These are phyloP conservation scores for Pipistrellus nathusii DNA, from an alignment of 2,797 vertebrate species.

Conservation along the genomic window DNA sequence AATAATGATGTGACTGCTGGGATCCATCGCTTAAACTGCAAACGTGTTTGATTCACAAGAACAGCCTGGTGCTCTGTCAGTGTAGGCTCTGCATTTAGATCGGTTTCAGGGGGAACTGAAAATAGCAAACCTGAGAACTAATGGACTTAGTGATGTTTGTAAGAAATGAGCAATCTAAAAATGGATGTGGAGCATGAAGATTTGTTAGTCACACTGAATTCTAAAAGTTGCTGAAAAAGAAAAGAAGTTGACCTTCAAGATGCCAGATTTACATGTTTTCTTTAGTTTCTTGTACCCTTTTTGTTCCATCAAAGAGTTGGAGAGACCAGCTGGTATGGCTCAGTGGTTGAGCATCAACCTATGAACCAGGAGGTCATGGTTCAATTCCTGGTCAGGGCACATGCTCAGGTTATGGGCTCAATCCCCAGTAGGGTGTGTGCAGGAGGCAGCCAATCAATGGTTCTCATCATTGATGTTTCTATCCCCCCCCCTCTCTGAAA, in stretches of 20 bases:
- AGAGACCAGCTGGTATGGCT: background rate
- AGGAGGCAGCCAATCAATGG: no score
- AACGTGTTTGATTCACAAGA: constrained; percentile 56
- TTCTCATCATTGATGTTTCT: no score
- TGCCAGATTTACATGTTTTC: background rate
- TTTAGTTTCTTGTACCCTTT: background rate
- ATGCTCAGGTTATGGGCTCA: no score
- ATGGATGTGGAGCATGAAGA: background rate
- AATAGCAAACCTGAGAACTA: constrained; percentile 54
- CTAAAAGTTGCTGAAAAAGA: background rate
- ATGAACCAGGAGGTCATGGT: no score
- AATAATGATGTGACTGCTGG: constrained; percentile 65
- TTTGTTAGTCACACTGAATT: background rate
- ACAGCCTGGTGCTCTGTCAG: constrained; percentile 23
- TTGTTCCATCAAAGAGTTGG: background rate
- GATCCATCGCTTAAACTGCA: constrained; percentile 57
- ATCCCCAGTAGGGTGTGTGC: no score
- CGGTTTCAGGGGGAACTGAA: constrained; percentile 53
- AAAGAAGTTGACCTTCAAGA: constrained; percentile 21
- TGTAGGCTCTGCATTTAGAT: background rate
- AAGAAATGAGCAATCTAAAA: constrained; percentile 37
- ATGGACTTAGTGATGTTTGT: background rate
- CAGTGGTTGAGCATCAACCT: no score
- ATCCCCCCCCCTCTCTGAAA: no score
- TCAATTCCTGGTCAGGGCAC: no score